Percentiles rank a stretch among this genome's conserved stretches.
phyloP scores from a whole-genome alignment of 2,888 invertebrate species.

The Harmothoe impar region DNA sequence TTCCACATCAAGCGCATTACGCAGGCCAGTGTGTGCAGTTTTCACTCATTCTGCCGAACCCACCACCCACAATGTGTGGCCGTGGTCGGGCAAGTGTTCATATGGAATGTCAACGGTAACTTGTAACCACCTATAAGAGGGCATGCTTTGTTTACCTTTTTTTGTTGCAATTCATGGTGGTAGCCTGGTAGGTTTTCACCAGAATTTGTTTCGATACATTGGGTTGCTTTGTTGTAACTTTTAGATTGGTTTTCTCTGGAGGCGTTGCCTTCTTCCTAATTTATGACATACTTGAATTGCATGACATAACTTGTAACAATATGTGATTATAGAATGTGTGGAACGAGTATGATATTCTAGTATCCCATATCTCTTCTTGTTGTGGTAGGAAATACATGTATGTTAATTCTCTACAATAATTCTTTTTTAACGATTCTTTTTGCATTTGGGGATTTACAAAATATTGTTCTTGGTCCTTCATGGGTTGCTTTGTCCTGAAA shows the following conservation, averaged over 20 bases:
- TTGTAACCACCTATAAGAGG: neutral
- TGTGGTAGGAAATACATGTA: neutral
- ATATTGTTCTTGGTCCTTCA: neutral
- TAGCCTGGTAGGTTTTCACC: neutral
- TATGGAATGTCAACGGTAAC: conserved; percentile 1
- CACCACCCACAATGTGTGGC: too few relatives aligned
- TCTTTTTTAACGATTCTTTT: neutral
- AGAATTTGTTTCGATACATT: neutral
- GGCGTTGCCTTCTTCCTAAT: neutral
- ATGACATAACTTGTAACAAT: conserved; percentile 12
- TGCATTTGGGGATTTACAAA: neutral
- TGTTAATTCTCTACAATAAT: too few relatives aligned
- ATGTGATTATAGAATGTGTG: conserved; percentile 33
- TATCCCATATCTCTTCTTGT: neutral
- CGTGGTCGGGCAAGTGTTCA: neutral
- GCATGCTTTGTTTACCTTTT: neutral
- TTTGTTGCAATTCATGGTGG: neutral
- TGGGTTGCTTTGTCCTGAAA: neutral
- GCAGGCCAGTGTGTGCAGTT: too few relatives aligned
- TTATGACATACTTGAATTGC: conserved; percentile 26
- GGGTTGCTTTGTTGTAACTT: neutral
- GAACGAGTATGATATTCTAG: neutral
- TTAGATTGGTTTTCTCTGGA: neutral
- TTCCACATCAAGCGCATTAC: too few relatives aligned
- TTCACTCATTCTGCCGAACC: too few relatives aligned